phyloP scores from a whole-genome alignment of 2,797 vertebrate species.

The Synanceia verrucosa region DNA sequence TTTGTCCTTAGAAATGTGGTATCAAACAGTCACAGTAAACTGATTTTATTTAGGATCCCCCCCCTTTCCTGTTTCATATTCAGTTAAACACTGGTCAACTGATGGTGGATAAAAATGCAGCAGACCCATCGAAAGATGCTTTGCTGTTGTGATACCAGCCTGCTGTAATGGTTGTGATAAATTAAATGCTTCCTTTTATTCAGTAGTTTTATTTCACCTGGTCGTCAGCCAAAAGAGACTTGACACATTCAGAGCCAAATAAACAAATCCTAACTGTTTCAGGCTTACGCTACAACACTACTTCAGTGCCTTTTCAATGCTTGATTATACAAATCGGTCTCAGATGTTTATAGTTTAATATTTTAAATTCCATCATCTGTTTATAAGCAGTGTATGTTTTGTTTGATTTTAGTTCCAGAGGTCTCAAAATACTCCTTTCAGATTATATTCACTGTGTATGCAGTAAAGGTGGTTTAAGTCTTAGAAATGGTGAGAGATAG shows the following conservation, averaged over 20 bases:
- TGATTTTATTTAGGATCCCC: slow-evolving; percentile 37
- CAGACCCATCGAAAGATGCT: slow-evolving; percentile 30
- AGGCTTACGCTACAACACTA: slow-evolving; percentile 42
- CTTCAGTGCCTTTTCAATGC: slow-evolving; percentile 74
- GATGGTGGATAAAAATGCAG: slow-evolving; percentile 38
- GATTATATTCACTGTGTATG: slow-evolving; percentile 40
- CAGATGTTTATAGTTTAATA: slow-evolving; percentile 44
- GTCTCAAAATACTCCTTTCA: slow-evolving; percentile 29
- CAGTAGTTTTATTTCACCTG: slow-evolving; percentile 20
- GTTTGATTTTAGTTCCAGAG: slow-evolving; percentile 36
- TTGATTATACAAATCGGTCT: slow-evolving; percentile 31
- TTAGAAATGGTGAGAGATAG: slow-evolving; percentile 21
- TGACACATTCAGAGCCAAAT: slow-evolving; percentile 51
- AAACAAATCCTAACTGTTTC: slow-evolving; percentile 32
- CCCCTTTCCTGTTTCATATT: slow-evolving; percentile 12
- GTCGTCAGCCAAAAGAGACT: slow-evolving; percentile 50
- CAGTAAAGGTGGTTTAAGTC: slow-evolving; percentile 41
- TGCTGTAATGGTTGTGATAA: slow-evolving; percentile 79
- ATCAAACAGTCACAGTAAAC: slow-evolving; percentile 55
- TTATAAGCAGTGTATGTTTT: slow-evolving; percentile 40
- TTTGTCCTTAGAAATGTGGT: slow-evolving; percentile 57
- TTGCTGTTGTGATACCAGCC: slow-evolving; percentile 70
- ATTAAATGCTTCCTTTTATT: slow-evolving; percentile 28
- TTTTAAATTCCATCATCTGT: slow-evolving; percentile 33
- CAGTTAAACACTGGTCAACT: slow-evolving; percentile 54